Conservation (phyloP, 2,113 vertebrate genomes). For the Lutjanus erythropterus region DNA sequence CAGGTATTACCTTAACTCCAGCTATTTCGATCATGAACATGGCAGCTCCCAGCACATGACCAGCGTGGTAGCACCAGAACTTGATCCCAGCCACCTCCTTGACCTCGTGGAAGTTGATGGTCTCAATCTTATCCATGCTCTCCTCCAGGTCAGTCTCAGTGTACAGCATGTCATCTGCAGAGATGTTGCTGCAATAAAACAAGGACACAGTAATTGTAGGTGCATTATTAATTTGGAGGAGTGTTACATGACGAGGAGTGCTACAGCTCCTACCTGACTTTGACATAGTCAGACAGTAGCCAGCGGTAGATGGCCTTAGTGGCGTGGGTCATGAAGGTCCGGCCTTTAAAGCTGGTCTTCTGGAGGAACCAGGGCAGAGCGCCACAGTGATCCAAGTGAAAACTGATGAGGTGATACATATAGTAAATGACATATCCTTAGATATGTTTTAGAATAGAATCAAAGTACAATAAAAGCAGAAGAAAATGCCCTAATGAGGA, state of each 20-base stretch:
- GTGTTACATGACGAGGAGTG: no score
- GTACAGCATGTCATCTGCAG: constrained; percentile 98
- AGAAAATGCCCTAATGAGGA: neutral
- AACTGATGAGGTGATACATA: constrained; percentile 81
- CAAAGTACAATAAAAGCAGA: neutral
- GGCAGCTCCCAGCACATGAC: constrained; percentile 96
- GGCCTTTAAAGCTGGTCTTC: constrained; percentile 99
- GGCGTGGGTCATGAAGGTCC: constrained; percentile 99
- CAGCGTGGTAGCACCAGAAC: constrained; percentile 98
- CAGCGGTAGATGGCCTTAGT: constrained; percentile 99
- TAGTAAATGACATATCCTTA: neutral
- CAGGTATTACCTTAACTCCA: constrained; percentile 91
- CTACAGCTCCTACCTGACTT: constrained; percentile 90
- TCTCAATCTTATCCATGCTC: constrained; percentile 99
- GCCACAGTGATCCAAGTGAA: constrained; percentile 98
- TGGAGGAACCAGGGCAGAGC: constrained; percentile 98
- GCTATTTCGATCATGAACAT: constrained; percentile 99
- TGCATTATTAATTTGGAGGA: neutral
- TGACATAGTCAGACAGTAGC: constrained; percentile 98
- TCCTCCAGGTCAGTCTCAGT: constrained; percentile 97
- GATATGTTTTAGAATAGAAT: neutral
- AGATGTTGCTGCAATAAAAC: constrained; percentile 90
- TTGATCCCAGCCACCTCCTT: constrained; percentile 98
- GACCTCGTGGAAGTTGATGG: constrained; percentile 99
- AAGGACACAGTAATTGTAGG: neutral